Percentiles rank a stretch among this genome's conserved stretches.
These are phyloP conservation scores for Harmothoe impar DNA, from an alignment of 2,888 invertebrate genomes.

Conservation along the genomic window DNA sequence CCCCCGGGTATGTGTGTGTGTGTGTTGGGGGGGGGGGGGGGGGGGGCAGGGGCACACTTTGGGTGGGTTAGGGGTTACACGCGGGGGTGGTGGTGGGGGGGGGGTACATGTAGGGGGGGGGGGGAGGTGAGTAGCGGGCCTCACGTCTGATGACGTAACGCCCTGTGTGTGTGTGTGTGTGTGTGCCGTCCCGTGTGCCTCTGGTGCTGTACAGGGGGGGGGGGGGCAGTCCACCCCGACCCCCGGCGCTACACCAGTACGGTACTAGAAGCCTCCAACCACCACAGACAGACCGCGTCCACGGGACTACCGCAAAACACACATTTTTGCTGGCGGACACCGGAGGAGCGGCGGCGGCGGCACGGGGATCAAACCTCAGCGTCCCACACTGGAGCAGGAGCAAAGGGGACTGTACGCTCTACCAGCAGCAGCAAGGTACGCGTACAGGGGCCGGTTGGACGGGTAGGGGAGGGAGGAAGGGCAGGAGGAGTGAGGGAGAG, in stretches of 20 bases:
- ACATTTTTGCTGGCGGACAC: conserved; percentile 12
- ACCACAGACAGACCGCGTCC: background rate
- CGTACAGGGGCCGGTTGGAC: background rate
- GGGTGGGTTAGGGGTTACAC: background rate
- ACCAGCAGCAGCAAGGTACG: background rate
- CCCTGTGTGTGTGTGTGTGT: background rate
- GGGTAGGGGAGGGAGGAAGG: background rate
- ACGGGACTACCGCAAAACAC: background rate
- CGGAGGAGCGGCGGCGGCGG: background rate
- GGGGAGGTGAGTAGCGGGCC: background rate
- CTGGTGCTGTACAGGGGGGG: background rate
- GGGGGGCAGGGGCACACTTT: background rate
- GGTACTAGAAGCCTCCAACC: background rate
- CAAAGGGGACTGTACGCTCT: background rate
- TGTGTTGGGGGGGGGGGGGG: background rate
- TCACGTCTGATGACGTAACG: conserved; percentile 11
- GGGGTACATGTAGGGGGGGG: background rate
- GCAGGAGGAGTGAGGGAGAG: background rate
- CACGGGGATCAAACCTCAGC: background rate
- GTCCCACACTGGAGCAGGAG: background rate
- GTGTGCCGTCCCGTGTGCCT: background rate
- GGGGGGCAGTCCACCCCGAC: background rate
- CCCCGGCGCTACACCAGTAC: background rate
- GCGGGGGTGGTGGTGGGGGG: background rate
- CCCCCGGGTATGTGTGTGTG: no score